phyloP scores from a whole-genome alignment of 2,888 invertebrate species.

The Xylophagus ater region DNA sequence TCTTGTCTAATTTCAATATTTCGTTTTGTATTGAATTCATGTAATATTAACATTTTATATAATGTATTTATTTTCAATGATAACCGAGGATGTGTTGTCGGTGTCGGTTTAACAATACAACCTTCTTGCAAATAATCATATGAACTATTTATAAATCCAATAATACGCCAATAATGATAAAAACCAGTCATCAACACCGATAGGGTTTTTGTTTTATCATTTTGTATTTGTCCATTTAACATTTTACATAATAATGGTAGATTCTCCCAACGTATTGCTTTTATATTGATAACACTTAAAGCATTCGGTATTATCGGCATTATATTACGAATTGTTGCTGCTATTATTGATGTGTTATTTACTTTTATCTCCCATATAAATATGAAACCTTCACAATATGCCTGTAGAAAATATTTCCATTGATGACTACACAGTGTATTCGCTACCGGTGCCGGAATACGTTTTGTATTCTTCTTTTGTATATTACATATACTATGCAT shows the following conservation, averaged over 20 bases:
- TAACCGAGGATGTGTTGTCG: conserved; percentile 33
- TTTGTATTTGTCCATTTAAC: conserved; percentile 23
- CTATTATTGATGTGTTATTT: conserved; percentile 23
- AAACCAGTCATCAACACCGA: conserved; percentile 25
- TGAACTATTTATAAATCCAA: conserved; percentile 30
- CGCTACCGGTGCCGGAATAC: conserved; percentile 27
- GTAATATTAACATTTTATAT: conserved; percentile 21
- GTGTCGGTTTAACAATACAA: conserved; percentile 32
- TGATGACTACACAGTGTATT: conserved; percentile 17
- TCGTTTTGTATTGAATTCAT: neutral
- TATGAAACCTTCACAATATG: conserved; percentile 28
- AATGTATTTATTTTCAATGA: conserved; percentile 34
- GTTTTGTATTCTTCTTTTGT: conserved; percentile 30
- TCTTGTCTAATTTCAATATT: no score
- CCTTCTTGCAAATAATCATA: conserved; percentile 24
- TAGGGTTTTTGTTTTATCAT: conserved; percentile 23
- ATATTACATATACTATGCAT: conserved; percentile 23
- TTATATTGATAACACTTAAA: conserved; percentile 30
- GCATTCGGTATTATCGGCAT: conserved; percentile 33
- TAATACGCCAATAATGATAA: conserved; percentile 18
- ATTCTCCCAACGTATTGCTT: conserved; percentile 21
- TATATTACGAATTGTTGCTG: conserved; percentile 29
- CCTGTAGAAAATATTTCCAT: conserved; percentile 28
- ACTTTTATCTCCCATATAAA: conserved; percentile 33
- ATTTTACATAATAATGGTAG: conserved; percentile 30